Base-by-base conservation (phyloP, 1,140 invertebrate genomes). In the Diploscapter pachys region DNA sequence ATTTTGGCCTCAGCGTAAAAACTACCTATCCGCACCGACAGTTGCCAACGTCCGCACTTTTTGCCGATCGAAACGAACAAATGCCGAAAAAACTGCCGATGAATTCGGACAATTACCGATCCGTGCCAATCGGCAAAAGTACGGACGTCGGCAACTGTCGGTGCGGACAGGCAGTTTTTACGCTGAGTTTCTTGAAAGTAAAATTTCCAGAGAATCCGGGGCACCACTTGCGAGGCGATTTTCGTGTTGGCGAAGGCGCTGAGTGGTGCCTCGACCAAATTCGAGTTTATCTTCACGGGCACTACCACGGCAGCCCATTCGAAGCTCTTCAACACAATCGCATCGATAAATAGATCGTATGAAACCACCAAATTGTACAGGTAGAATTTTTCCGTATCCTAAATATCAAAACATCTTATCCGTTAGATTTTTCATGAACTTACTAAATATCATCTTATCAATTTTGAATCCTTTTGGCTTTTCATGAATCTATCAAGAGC, bases 51-150 rank as follows among this genome's bases (percentile, higher is more conserved):
- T n/a, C n/a, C n/a, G n/a, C n/a, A n/a, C n/a, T n/a, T n/a, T n/a
- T n/a, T n/a, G n/a, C 31, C 31, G 31, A 11, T 11, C 9, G 31
- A 31, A 59, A 81, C 81, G 62, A 55, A 81, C 5, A 82, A 85
- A 53, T 76, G 83, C 8, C 81, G 83, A 64, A 11, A 31, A 59
- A 31, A 59, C 9, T 11, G 9, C 9, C 9, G 31, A 31, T 59
- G 57, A 59, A 59, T 59, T 31, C 9, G 2, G 31, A 31, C 9
- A 59, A 59, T 31, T 11, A 2, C 9, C 57, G 31, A 11, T 11
- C 31, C 57, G 9, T 59, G 9, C 57, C 57, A 59, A 13, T 59
- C 57, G 2, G 31, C 8, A 65, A 65, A 13, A 9, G 63, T 8
- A 1, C 31, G 31, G 31, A 31, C 31, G 31, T 31, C 31, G 31